Evolutionary conservation across 2,797 vertebrate species (phyloP).

Genomic region (Tauraco hartlaubi): DNA sequence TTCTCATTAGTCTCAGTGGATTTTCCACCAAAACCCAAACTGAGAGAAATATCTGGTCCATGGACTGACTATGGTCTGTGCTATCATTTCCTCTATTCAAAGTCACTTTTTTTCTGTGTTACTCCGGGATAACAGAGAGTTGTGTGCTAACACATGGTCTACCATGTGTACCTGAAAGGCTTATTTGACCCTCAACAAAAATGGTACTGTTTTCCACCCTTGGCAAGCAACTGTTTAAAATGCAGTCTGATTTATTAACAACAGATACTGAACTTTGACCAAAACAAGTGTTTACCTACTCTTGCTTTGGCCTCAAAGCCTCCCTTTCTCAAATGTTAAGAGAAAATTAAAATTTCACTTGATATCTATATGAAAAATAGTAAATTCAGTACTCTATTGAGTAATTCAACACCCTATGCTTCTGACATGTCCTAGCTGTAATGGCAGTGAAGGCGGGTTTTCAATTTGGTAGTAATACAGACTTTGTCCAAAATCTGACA

Average conservation of each 20-base stretch:
- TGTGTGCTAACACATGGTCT: neutral
- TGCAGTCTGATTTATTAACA: neutral
- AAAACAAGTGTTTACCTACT: neutral
- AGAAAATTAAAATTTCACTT: neutral
- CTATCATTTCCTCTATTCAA: neutral
- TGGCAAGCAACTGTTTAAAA: neutral
- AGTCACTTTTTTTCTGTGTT: neutral
- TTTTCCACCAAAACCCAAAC: neutral
- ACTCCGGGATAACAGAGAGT: neutral
- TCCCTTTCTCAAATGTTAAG: neutral
- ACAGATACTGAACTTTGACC: neutral
- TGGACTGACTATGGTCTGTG: neutral
- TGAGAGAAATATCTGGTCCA: neutral
- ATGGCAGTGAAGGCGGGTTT: neutral
- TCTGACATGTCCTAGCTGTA: neutral
- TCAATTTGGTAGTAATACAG: neutral
- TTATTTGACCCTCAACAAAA: neutral
- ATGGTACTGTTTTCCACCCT: neutral
- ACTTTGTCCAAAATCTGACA: neutral
- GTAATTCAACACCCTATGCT: neutral
- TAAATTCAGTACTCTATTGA: neutral
- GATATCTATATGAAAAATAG: neutral
- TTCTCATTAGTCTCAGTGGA: neutral
- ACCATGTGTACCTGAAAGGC: neutral
- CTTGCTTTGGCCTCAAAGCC: neutral